A percentile compares a stretch with the other conserved stretches of the same genome.
Conservation (phyloP, 2,113 vertebrate species). For the Nothobranchius furzeri region DNA sequence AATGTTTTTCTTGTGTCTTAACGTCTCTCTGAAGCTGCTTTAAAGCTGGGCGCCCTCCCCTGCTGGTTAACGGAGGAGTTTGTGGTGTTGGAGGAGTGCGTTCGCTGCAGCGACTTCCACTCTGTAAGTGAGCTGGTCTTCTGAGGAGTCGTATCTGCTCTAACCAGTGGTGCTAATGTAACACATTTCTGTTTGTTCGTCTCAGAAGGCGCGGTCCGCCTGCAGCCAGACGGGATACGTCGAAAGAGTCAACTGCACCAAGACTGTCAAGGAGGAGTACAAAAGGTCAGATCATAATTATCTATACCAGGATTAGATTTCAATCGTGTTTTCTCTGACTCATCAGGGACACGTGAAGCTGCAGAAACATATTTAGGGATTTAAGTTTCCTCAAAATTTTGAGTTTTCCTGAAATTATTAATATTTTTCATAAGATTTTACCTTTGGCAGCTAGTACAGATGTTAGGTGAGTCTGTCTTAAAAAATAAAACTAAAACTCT, state of each 20-base stretch:
- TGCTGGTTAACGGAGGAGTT: constrained; percentile 70
- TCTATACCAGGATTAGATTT: too few relatives aligned
- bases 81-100: constrained; percentile 45
- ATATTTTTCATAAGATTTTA: too few relatives aligned
- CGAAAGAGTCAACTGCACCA: constrained; percentile 65
- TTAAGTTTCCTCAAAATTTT: too few relatives aligned
- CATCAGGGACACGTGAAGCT: too few relatives aligned
- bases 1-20: neutral
- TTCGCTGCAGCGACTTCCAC: constrained; percentile 57
- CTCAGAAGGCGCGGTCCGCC: constrained; percentile 53
- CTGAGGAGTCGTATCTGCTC: too few relatives aligned
- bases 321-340: too few relatives aligned
- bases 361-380: too few relatives aligned
- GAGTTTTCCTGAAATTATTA: too few relatives aligned
- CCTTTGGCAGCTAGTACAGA: neutral
- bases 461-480: neutral
- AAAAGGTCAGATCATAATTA: constrained; percentile 49
- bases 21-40: constrained; percentile 11
- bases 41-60: constrained; percentile 32
- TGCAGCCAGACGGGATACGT: constrained; percentile 63
- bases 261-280: constrained; percentile 56
- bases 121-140: constrained; percentile 25
- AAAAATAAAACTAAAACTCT: neutral
- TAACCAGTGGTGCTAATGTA: neutral
- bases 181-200: neutral